A percentile compares a stretch with the other conserved stretches of the same genome.
Conservation (phyloP, 2,797 vertebrate genomes). For the Hemitrygon akajei region DNA sequence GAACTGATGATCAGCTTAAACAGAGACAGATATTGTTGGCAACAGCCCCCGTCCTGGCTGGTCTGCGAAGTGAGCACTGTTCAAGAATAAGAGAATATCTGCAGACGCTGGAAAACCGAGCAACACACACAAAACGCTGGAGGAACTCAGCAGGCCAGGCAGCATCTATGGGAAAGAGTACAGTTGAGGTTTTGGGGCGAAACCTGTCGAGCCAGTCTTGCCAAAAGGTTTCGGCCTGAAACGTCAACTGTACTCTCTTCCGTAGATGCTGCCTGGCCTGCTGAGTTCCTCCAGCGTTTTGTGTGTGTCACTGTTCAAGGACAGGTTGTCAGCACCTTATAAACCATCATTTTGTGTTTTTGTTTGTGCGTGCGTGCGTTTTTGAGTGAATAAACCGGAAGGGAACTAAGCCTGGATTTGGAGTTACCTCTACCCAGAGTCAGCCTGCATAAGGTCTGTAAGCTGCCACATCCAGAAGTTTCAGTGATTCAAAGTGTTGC, state of each 20-base stretch:
- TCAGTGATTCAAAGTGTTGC: not conserved
- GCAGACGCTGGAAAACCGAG: too few species aligned
- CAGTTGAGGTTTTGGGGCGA: too few species aligned
- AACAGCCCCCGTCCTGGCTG: not conserved
- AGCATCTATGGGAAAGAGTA: too few species aligned
- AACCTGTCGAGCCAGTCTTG: too few species aligned
- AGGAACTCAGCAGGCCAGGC: too few species aligned
- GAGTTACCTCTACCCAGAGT: not conserved
- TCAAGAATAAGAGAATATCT: not conserved
- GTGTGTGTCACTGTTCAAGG: not conserved
- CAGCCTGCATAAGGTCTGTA: constrained; percentile 19
- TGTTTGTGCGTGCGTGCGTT: not conserved
- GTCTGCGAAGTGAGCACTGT: not conserved
- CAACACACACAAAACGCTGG: too few species aligned
- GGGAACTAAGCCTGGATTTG: not conserved
- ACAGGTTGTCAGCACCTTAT: not conserved
- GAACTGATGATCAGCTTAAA: not conserved
- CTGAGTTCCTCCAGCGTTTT: too few species aligned
- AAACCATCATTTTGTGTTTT: not conserved
- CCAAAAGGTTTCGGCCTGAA: too few species aligned
- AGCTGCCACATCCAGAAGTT: constrained; percentile 30
- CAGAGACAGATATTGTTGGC: not conserved
- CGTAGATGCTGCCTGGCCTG: too few species aligned
- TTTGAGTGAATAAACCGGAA: not conserved
- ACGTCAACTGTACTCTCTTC: too few species aligned